Percentiles rank a stretch among this genome's conserved stretches.
Conservation (phyloP, 2,113 vertebrate species). For the Rhinoderma darwinii region DNA sequence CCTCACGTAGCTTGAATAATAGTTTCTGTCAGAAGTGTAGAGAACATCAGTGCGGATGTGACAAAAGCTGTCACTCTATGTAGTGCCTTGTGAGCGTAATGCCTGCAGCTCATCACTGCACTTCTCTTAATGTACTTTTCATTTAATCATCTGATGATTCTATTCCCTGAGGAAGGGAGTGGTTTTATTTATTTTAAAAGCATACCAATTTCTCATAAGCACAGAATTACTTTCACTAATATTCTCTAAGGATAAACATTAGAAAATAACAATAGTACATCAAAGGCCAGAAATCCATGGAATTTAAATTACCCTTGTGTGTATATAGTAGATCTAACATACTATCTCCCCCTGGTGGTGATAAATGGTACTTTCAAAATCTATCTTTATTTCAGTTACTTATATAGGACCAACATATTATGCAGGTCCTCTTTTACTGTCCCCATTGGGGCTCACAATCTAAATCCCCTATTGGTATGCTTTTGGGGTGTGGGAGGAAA, state of each 20-base stretch:
- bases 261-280: conserved; percentile 33
- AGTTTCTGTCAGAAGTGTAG: conserved; percentile 30
- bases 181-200: conserved; percentile 45
- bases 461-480: too few relatives aligned
- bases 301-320: background rate
- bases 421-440: too few relatives aligned
- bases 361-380: background rate
- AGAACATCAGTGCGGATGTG: conserved; percentile 23
- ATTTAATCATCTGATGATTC: conserved; percentile 29
- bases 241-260: conserved; percentile 40
- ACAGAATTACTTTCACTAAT: conserved; percentile 23
- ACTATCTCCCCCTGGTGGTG: conserved; percentile 43
- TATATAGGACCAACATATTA: too few relatives aligned
- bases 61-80: conserved; percentile 43
- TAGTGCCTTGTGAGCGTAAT: conserved; percentile 8
- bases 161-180: conserved; percentile 20
- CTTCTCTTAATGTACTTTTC: conserved; percentile 34
- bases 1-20: conserved; percentile 1
- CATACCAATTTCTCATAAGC: conserved; percentile 36
- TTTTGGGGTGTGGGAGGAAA: too few relatives aligned
- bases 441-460: too few relatives aligned
- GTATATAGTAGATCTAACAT: background rate
- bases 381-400: too few relatives aligned
- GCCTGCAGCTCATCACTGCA: conserved; percentile 38
- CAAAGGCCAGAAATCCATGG: background rate